These are phyloP conservation scores for Oreortyx pictus DNA, from an alignment of 2,797 vertebrate species.

Conservation along the genomic window DNA sequence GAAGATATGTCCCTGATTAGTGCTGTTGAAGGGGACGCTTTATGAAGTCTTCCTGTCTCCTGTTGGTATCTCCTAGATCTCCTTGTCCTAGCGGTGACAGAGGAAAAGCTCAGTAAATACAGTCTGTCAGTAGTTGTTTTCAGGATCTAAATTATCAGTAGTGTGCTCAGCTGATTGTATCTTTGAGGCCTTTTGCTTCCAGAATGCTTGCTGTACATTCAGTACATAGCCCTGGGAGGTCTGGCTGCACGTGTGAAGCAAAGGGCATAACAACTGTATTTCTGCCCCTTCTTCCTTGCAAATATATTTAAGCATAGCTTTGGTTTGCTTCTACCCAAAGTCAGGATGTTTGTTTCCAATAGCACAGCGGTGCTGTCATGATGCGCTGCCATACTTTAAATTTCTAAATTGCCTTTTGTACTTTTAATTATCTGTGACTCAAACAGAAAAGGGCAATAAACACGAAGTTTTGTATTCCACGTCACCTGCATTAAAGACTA, in stretches of 20 bases:
- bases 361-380: neutral
- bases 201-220: neutral
- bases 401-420: neutral
- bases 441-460: neutral
- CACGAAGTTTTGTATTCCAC: rapidly evolving
- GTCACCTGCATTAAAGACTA: neutral
- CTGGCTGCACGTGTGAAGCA: neutral
- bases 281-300: neutral
- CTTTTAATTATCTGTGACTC: neutral
- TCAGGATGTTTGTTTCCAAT: neutral
- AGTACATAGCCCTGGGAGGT: neutral
- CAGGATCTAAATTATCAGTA: neutral
- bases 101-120: neutral
- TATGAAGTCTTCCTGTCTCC: neutral
- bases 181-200: neutral
- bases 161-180: neutral
- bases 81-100: rapidly evolving
- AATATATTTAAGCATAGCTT: neutral
- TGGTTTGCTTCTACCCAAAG: neutral
- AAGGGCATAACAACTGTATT: neutral
- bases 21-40: neutral
- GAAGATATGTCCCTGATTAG: rapidly evolving
- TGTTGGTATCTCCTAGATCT: neutral
- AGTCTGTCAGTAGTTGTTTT: neutral
- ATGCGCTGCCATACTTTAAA: too few relatives aligned